Evolutionary conservation across 2,113 vertebrate species (phyloP).

Genomic region (Scopus umbretta): DNA sequence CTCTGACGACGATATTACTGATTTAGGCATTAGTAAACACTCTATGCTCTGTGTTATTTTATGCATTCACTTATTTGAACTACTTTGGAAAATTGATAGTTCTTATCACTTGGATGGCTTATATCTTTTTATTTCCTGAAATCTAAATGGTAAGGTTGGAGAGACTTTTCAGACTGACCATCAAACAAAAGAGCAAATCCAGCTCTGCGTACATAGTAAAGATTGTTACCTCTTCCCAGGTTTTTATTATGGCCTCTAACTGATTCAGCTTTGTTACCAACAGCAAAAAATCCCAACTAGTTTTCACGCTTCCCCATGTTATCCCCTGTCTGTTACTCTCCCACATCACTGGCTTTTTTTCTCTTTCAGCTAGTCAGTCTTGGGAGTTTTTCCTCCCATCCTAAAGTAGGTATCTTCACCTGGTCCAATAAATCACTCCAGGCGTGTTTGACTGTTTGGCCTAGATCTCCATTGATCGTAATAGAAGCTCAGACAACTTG

Average conservation of each 20-base stretch:
- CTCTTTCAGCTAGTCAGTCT: not conserved
- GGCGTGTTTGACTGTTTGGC: not conserved
- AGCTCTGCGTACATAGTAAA: not conserved
- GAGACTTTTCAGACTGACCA: not conserved
- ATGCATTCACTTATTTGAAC: not conserved
- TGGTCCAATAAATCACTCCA: not conserved
- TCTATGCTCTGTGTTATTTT: not conserved
- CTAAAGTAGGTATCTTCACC: not conserved
- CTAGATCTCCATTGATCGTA: not conserved
- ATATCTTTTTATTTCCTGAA: not conserved
- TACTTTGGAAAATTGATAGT: not conserved
- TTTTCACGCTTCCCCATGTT: not conserved
- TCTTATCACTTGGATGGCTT: not conserved
- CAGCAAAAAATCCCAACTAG: not conserved
- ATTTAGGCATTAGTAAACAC: not conserved
- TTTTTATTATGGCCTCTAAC: not conserved
- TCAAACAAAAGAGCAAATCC: not conserved
- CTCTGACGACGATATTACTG: not conserved
- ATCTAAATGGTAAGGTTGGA: not conserved
- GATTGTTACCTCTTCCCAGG: not conserved
- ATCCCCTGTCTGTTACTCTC: not conserved
- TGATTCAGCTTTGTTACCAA: not conserved
- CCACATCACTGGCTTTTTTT: not conserved
- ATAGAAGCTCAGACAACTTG: not conserved
- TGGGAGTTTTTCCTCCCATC: not conserved